Base-by-base conservation (phyloP, 2,797 vertebrate genomes). In the Synaphobranchus kaupii region DNA sequence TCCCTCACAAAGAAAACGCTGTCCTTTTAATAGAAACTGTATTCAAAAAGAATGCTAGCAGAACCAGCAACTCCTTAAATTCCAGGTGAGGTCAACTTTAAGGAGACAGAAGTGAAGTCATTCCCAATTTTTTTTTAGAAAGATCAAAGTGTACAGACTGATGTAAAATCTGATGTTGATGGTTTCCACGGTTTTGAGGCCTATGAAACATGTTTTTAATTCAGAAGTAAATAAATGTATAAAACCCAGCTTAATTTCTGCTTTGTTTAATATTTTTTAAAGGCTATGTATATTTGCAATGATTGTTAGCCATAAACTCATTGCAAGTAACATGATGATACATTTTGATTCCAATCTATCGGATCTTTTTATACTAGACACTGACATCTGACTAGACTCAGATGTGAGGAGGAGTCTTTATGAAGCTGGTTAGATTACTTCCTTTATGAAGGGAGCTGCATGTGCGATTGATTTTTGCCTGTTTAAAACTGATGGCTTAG, bases 1-100 rank as follows among this genome's bases (percentile, higher is more conserved):
- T 66, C 63, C 31, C 54, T 68, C 84, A 85, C 84, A 88, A 68
- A 83, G 58, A 83, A 81, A 28, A 54, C 68, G 56, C 84, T 83
- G 15, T 66, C 78, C 50, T 25, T 25, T 50, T 31, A 68, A 80
- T 68, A 71, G 25, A 15, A 66, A n/a, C 22, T 39, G 28, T 73
- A 66, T 50, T 56, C 10, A n/a, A 3, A 48, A 28, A 50, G 73
- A 34, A 34, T 44, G 80, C 63, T 34, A 15, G 17, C 50, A 84
- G 85, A 48, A 50, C 31, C 66, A 47, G 9, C 8, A 5, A 83
- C 47, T 83, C 28, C 83, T 83, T 83, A 85, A 60, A 60, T 88
- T 86, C 84, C 78, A 83, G 50, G 76, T 25, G 50, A 86, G 84
- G 56, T 48, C 5, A 63, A 80, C 6, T 47, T 25, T 80, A 25